Evolutionary conservation across 2,113 vertebrate species (phyloP).

Genomic region (Clarias gariepinus): DNA sequence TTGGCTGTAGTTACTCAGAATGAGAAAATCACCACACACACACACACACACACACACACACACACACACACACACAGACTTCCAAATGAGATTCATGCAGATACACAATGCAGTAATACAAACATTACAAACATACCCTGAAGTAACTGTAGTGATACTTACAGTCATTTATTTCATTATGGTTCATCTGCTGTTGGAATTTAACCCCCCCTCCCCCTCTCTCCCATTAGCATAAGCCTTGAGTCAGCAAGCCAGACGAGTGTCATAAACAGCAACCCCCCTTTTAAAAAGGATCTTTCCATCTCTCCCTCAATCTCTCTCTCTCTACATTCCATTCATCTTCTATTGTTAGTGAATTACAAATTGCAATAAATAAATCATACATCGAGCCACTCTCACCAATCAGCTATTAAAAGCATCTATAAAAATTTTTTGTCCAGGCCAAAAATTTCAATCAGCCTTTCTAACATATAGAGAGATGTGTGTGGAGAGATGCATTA

Average conservation of each 20-base stretch:
- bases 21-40: not conserved
- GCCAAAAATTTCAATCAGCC: not conserved
- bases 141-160: not conserved
- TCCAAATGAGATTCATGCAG: not conserved
- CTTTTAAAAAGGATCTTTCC: conserved; percentile 9
- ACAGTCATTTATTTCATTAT: not conserved
- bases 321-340: not conserved
- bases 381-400: too few species aligned
- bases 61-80: conserved; percentile 7
- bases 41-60: not conserved
- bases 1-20: conserved; percentile 13
- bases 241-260: conserved; percentile 44
- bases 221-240: conserved; percentile 38
- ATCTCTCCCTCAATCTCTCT: not conserved
- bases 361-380: not conserved
- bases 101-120: conserved; percentile 9
- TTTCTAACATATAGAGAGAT: not conserved
- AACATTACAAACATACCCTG: not conserved
- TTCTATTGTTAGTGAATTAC: not conserved
- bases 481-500: conserved; percentile 25
- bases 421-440: too few species aligned
- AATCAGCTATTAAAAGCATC: conserved; percentile 5
- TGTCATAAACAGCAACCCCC: conserved; percentile 21
- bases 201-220: conserved; percentile 3
- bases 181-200: not conserved